Percentiles rank a stretch among this genome's conserved stretches.
Conservation (phyloP, 2,113 vertebrate genomes). For the Phylloscopus trochiloides region DNA sequence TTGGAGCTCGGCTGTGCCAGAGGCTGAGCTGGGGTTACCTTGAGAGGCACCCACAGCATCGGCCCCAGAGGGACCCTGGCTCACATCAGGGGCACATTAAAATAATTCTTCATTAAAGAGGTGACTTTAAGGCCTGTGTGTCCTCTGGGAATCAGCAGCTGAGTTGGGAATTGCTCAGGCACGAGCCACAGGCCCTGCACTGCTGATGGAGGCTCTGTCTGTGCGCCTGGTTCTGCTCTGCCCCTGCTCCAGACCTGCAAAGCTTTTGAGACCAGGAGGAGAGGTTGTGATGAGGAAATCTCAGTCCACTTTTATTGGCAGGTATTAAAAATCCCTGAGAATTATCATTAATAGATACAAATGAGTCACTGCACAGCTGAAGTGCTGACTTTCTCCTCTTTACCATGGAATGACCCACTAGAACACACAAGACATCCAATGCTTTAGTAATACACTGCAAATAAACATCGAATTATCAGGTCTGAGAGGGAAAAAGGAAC, state of each 20-base stretch:
- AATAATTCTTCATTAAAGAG: background rate
- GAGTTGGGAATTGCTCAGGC: background rate
- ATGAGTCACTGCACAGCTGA: background rate
- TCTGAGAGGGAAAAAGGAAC: background rate
- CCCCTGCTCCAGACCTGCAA: background rate
- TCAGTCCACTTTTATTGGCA: background rate
- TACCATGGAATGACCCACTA: background rate
- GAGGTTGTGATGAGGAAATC: background rate
- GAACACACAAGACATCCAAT: background rate
- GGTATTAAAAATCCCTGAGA: background rate
- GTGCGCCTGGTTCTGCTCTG: background rate
- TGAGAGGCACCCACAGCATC: rapidly evolving
- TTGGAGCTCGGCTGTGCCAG: background rate
- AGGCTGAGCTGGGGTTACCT: background rate
- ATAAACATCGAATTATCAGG: background rate
- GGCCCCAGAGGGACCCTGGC: background rate
- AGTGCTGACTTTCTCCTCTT: background rate
- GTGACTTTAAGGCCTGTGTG: background rate
- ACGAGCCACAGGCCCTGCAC: rapidly evolving
- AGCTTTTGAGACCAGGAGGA: background rate
- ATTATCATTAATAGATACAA: background rate
- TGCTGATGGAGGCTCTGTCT: background rate
- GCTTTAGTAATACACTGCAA: background rate
- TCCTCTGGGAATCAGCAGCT: background rate
- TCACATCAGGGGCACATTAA: rapidly evolving